Evolutionary conservation across 2,888 invertebrate species (phyloP).

Genomic region (Creontiades dilutus): DNA sequence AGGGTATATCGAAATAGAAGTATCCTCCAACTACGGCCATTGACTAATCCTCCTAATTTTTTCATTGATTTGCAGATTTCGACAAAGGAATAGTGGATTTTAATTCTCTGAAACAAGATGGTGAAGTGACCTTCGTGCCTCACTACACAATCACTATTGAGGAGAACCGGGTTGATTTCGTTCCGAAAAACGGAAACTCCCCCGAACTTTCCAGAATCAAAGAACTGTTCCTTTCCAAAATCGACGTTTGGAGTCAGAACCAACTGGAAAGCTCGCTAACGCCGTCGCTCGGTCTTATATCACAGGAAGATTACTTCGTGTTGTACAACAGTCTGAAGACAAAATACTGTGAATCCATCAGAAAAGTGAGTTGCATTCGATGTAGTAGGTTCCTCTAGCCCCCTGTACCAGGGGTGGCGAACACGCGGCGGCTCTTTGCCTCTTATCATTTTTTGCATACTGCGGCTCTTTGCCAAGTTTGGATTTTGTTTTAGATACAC

Average conservation of each 20-base stretch:
- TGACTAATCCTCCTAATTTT: background rate
- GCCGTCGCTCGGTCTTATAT: conserved; percentile 84
- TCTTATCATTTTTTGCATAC: too few species aligned
- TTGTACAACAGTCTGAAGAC: conserved; percentile 87
- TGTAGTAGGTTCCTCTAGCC: too few species aligned
- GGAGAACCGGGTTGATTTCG: background rate
- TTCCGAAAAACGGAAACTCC: background rate
- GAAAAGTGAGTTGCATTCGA: conserved; percentile 81
- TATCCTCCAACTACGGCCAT: too few species aligned
- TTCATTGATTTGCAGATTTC: conserved; percentile 50
- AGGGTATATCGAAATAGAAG: too few species aligned
- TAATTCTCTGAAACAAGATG: background rate
- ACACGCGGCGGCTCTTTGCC: too few species aligned
- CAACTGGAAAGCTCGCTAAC: conserved; percentile 77
- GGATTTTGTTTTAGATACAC: too few species aligned
- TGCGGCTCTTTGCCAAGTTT: too few species aligned
- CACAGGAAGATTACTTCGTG: conserved; percentile 84
- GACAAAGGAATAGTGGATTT: conserved; percentile 23
- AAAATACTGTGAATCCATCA: conserved; percentile 87
- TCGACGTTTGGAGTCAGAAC: conserved; percentile 83
- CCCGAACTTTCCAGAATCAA: conserved; percentile 1
- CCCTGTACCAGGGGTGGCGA: too few species aligned
- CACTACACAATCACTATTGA: conserved; percentile 20
- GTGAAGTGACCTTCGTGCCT: background rate
- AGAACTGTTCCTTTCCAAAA: conserved; percentile 80